Evolutionary conservation across 1,140 invertebrate genomes (phyloP).

Genomic region (Globodera rostochiensis): DNA sequence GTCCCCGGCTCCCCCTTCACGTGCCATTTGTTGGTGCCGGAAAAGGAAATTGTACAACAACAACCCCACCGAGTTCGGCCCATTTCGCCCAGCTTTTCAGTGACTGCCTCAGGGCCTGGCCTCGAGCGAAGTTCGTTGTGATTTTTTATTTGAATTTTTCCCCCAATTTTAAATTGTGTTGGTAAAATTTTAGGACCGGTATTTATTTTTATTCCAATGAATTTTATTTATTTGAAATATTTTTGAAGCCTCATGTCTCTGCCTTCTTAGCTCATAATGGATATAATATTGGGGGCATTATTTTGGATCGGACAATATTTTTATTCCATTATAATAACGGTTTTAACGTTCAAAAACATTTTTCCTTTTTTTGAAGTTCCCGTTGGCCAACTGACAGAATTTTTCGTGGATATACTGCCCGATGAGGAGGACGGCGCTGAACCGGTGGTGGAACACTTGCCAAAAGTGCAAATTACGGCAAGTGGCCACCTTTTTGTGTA

Average conservation of each 20-base stretch:
- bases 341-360: too few relatives aligned
- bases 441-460: conserved; percentile 5
- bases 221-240: too few relatives aligned
- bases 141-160: not conserved
- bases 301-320: too few relatives aligned
- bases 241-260: too few relatives aligned
- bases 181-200: conserved; percentile 75
- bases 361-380: not conserved
- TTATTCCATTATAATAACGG: too few relatives aligned
- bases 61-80: conserved; percentile 15
- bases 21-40: conserved; percentile 48
- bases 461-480: conserved; percentile 33
- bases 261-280: too few relatives aligned
- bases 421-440: not conserved
- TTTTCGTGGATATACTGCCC: conserved; percentile 15
- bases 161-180: conserved; percentile 66
- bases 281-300: too few relatives aligned
- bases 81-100: conserved; percentile 68
- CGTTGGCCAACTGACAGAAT: conserved; percentile 30
- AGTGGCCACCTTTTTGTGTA: too few relatives aligned
- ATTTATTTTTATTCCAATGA: not conserved
- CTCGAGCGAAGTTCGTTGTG: conserved; percentile 90
- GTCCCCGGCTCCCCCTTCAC: conserved; percentile 75
- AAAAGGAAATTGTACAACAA: conserved; percentile 13
- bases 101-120: conserved; percentile 77